Evolutionary conservation across 2,113 vertebrate species (phyloP).

Genomic region (Bufo bufo): DNA sequence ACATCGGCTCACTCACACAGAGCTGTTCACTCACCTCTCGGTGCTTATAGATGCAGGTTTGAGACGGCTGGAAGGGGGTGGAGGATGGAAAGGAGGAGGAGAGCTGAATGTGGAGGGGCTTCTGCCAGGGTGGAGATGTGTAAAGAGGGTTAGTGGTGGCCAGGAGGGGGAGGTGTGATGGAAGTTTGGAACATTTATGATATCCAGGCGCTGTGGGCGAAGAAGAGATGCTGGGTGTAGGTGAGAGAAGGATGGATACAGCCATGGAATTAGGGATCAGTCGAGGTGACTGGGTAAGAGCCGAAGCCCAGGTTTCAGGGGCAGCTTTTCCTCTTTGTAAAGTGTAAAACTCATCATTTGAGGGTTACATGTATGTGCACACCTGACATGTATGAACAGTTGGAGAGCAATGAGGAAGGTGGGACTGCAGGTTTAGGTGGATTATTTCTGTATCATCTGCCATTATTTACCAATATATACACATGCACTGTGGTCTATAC

Average conservation of each 20-base stretch:
- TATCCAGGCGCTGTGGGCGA: not conserved
- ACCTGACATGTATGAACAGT: not conserved
- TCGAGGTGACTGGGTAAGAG: not conserved
- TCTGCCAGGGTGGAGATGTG: slow-evolving; percentile 44
- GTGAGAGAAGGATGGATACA: not conserved
- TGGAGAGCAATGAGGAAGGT: not conserved
- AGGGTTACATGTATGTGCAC: not conserved
- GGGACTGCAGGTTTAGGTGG: not conserved
- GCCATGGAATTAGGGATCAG: not conserved
- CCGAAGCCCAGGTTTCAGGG: not conserved
- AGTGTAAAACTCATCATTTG: not conserved
- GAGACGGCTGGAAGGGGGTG: slow-evolving; percentile 52
- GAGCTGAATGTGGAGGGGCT: slow-evolving; percentile 34
- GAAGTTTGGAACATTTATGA: not conserved
- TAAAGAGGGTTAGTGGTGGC: slow-evolving; percentile 26
- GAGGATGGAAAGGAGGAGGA: slow-evolving; percentile 44
- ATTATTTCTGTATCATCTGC: not conserved
- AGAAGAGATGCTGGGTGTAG: slow-evolving; percentile 6
- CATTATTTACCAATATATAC: not conserved
- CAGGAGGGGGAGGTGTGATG: slow-evolving; percentile 1
- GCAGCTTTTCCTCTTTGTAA: not conserved
- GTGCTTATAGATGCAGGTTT: slow-evolving; percentile 47
- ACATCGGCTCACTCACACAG: slow-evolving; percentile 27
- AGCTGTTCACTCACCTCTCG: slow-evolving; percentile 46
- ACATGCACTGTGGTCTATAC: slow-evolving; percentile 10